These are phyloP conservation scores for Anoura caudifer DNA, from an alignment of 2,113 vertebrate species.

Conservation along the genomic window DNA sequence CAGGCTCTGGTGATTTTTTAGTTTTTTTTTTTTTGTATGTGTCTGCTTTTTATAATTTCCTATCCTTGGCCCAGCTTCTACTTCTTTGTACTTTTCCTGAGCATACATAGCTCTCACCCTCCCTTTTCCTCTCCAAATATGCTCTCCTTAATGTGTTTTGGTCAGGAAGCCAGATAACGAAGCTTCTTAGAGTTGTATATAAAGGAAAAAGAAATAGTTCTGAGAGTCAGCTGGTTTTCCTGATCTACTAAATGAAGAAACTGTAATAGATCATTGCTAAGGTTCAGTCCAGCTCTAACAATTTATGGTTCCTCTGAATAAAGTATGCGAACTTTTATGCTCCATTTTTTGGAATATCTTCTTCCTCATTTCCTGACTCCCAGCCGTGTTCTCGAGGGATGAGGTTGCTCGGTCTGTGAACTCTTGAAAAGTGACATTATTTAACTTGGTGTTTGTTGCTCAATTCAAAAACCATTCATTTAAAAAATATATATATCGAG, in stretches of 20 bases:
- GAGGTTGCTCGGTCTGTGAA: not conserved
- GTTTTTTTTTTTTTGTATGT: not conserved
- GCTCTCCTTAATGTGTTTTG: not conserved
- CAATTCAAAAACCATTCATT: slow-evolving; percentile 14
- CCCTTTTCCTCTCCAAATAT: not conserved
- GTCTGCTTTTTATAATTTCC: not conserved
- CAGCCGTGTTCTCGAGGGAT: slow-evolving; percentile 1
- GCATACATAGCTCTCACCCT: not conserved
- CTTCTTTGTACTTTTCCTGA: not conserved
- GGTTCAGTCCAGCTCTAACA: not conserved
- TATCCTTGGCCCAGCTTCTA: not conserved
- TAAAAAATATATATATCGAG: not conserved
- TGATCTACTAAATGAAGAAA: not conserved
- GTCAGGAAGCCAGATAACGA: slow-evolving; percentile 12
- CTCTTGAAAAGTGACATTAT: slow-evolving; percentile 12
- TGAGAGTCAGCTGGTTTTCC: not conserved
- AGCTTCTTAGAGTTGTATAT: not conserved
- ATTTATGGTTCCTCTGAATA: not conserved
- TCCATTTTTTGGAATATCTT: not conserved
- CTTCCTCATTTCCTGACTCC: slow-evolving; percentile 32
- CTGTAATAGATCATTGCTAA: not conserved
- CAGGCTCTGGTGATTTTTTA: not conserved
- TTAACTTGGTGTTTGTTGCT: slow-evolving; percentile 18
- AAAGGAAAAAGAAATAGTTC: slow-evolving; percentile 27
- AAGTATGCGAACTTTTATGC: not conserved